Evolutionary conservation across 2,113 vertebrate genomes (phyloP), one percentile per base, ranked within the genome.

Genomic region (Cyphomyrus discorhynchus): DNA sequence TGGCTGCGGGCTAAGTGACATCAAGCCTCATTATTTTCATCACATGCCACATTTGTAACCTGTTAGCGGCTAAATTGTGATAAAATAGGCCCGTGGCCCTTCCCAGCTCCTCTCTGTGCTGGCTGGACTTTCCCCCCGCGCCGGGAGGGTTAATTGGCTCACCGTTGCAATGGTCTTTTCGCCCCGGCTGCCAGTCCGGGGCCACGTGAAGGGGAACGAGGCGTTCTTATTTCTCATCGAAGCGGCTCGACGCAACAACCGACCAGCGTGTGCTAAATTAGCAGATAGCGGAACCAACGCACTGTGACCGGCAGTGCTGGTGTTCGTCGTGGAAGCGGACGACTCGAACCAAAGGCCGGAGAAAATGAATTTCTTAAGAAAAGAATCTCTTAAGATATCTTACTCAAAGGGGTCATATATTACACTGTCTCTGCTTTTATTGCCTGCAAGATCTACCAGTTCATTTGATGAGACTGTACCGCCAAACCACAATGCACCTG

Each of bases 21-120:
- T 97, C 97, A 97, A 96, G 95, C 95, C 96, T 97, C 96, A 96
- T 98, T 98, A 98, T 97, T 97, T 97, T 97, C 97, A 97, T 98
- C 97, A 97, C 96, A 97, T 97, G 97, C 96, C 96, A 96, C 96
- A 97, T 97, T 97, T 97, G 97, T 97, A 97, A 97, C 96, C 96
- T 96, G 97, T 97, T 97, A 97, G 95, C 74, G 92, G 96, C 96
- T 96, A 97, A 97, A 97, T 97, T 97, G 97, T 97, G 96, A 97
- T 97, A 97, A 96, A 98, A 98, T 97, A 95, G 96, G 94, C 95
- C 94, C 93, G 93, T 94, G 93, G 92, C 92, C 93, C 93, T 95
- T 93, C 91, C 92, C 90, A 95, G 94, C 92, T 92, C 93, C 93
- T 94, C 92, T 93, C 94, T 42, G 93, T 95, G 94, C 91, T 92